Conservation (phyloP, 2,888 invertebrate species). For the Fragum whitleyi region DNA sequence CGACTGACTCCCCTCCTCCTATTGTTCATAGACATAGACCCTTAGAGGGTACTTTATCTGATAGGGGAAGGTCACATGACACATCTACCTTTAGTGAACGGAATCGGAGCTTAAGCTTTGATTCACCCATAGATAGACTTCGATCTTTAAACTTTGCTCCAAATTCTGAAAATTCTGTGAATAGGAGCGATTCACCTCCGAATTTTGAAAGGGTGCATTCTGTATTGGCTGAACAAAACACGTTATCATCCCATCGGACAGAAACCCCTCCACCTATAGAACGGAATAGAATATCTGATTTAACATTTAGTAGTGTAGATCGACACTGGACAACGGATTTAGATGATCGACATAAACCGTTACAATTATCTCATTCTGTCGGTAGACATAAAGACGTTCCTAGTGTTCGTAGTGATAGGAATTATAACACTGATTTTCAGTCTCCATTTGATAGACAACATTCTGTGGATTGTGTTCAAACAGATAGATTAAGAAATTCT, state of each 20-base stretch:
- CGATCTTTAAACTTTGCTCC: slow-evolving; percentile 57
- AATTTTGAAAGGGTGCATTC: slow-evolving; percentile 27
- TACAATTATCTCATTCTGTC: slow-evolving; percentile 50
- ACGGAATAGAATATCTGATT: slow-evolving; percentile 27
- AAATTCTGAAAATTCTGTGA: slow-evolving; percentile 20
- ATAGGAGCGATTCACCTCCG: slow-evolving; percentile 26
- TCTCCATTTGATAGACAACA: slow-evolving; percentile 53
- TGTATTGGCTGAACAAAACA: slow-evolving; percentile 7
- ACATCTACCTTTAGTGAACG: slow-evolving; percentile 32
- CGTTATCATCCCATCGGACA: neutral
- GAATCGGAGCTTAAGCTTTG: slow-evolving; percentile 53
- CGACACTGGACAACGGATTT: slow-evolving; percentile 30
- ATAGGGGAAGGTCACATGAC: slow-evolving; percentile 28
- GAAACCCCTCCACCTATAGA: slow-evolving; percentile 54
- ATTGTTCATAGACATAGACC: slow-evolving; percentile 57
- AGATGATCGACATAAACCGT: slow-evolving; percentile 50
- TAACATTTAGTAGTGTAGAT: slow-evolving; percentile 37
- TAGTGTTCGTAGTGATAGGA: slow-evolving; percentile 43
- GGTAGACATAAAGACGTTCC: slow-evolving; percentile 43
- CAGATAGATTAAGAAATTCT: slow-evolving; percentile 52
- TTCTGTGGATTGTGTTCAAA: slow-evolving; percentile 62
- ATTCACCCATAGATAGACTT: slow-evolving; percentile 59
- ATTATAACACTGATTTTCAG: slow-evolving; percentile 44
- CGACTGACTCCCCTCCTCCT: slow-evolving; percentile 41
- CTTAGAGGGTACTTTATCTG: slow-evolving; percentile 37